Evolutionary conservation across 2,113 vertebrate genomes (phyloP).

Genomic region (Phyllostomus hastatus): DNA sequence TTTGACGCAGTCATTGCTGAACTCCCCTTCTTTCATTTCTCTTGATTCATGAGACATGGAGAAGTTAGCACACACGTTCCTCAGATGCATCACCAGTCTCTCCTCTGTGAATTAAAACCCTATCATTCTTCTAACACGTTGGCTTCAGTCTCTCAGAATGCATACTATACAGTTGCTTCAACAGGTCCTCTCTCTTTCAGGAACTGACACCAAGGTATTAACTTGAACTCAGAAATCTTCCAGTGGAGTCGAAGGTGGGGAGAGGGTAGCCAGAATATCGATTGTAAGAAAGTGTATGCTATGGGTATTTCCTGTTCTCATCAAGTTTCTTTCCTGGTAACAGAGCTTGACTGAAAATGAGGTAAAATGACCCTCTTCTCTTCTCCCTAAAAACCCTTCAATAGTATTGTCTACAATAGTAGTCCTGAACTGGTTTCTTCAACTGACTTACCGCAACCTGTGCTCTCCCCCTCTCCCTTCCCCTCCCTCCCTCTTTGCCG

Average conservation of each 20-base stretch:
- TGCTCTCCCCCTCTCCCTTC: fast-evolving
- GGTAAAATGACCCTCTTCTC: not conserved
- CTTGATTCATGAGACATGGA: not conserved
- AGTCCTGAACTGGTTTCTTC: not conserved
- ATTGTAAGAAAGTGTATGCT: not conserved
- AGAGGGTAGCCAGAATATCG: not conserved
- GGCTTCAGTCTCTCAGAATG: not conserved
- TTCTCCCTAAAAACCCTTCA: not conserved
- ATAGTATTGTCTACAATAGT: not conserved
- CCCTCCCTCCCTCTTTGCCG: not conserved
- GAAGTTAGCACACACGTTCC: not conserved
- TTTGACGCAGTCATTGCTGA: not conserved
- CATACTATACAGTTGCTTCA: not conserved
- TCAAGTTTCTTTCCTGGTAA: not conserved
- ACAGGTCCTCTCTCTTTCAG: not conserved
- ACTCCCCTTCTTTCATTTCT: not conserved
- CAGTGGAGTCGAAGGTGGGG: not conserved
- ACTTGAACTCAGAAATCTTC: not conserved
- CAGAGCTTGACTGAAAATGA: not conserved
- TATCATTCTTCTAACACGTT: not conserved
- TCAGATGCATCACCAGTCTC: not conserved
- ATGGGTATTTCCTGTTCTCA: not conserved
- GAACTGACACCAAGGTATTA: not conserved
- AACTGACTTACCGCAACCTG: not conserved
- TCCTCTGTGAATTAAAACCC: not conserved